Conservation (phyloP, 2,113 vertebrate genomes). For the Cyphomyrus plagiostoma region DNA sequence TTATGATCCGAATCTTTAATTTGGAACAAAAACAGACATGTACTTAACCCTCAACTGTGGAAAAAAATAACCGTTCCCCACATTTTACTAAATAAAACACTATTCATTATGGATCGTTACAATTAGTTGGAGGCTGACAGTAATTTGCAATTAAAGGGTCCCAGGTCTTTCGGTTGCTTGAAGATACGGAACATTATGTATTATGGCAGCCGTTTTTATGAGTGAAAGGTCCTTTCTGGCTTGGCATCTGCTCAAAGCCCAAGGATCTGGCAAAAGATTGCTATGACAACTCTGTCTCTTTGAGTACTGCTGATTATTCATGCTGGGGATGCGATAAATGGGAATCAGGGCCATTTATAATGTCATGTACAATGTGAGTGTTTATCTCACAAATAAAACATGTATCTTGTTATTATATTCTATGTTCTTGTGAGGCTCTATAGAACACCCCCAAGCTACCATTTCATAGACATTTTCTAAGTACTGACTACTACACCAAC, state of each 20-base stretch:
- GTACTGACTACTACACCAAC: not conserved
- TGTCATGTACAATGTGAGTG: not conserved
- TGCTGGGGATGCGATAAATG: not conserved
- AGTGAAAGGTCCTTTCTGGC: not conserved
- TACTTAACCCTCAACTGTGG: not conserved
- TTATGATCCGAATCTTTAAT: not conserved
- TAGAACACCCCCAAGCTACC: not conserved
- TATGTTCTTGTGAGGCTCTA: not conserved
- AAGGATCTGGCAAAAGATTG: not conserved
- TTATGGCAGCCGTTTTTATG: not conserved
- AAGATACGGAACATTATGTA: not conserved
- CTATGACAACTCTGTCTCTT: not conserved
- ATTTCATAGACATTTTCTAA: not conserved
- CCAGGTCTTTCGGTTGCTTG: not conserved
- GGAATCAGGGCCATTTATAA: not conserved
- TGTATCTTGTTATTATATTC: not conserved
- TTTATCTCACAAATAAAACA: not conserved
- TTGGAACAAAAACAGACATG: not conserved
- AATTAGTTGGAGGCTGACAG: not conserved
- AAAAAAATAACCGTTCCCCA: not conserved
- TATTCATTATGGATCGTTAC: not conserved
- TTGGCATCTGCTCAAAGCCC: slow-evolving; percentile 1
- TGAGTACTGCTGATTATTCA: not conserved
- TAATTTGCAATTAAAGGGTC: not conserved
- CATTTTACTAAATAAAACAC: not conserved